Evolutionary conservation across 1,140 invertebrate genomes (phyloP), one percentile per base, ranked within the genome.

Genomic region (Drosophila tani): DNA sequence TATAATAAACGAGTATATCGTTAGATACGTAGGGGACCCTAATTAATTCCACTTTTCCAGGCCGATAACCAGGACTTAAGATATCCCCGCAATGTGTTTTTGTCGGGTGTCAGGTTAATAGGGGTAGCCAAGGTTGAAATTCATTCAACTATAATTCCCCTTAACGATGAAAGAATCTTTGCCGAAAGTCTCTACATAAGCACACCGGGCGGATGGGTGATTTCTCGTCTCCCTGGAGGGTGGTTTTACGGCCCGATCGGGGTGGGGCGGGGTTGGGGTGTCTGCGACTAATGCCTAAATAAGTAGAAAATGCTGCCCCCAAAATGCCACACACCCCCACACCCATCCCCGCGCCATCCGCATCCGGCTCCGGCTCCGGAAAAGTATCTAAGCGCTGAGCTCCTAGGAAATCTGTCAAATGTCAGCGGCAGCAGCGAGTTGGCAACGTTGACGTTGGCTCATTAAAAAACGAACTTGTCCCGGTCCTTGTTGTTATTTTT

Each of bases 381-480:
- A 64, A 67, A 51, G 62, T 77, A 77, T 84, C 70, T 75, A 71
- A 86, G 83, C 83, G 68, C 65, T 55, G 55, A 55, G 69, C 68
- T 70, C 69, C 56, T 79, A 79, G 78, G 75, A 90, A 90, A 90
- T 90, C 86, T 90, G 85, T 90, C 85, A 90, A 90, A 90, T 90
- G 85, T 90, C 85, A 85, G 71, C 73, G 78, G 51, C 81, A 90
- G 85, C 79, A 81, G 81, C 78, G 64, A 46, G 57, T 65, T 58
- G 59, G 68, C 71, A 79, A 57, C 71, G 70, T 73, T 55, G 62
- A 77, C 75, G 82, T 67, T 74, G 82, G 77, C 84, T 87, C 84
- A 87, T 87, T 87, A 87, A 77, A 87, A 88, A 87, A 75, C 66
- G 59, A 75, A 79, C 66, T 79, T 79, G 40, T 73, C 53, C 75